Conservation (phyloP, 2,888 invertebrate genomes). For the Acanthosepion lycidas region DNA sequence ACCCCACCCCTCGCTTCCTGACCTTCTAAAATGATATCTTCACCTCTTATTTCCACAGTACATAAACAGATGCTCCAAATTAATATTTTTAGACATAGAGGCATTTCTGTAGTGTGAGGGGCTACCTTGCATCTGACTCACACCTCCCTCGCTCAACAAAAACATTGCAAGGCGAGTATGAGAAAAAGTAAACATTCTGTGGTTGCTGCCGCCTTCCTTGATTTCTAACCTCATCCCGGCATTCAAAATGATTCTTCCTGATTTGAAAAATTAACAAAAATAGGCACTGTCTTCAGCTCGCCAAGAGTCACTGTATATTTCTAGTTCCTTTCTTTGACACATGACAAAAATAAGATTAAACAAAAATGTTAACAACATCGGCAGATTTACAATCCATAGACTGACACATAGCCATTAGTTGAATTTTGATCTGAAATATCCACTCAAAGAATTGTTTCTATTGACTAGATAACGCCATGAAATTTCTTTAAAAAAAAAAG, state of each 20-base stretch:
- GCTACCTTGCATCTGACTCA: neutral
- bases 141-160: neutral
- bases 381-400: too few relatives aligned
- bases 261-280: neutral
- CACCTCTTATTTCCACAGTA: neutral
- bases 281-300: neutral
- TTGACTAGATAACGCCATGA: too few relatives aligned
- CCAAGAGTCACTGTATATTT: neutral
- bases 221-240: neutral
- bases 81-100: neutral
- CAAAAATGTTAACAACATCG: too few relatives aligned
- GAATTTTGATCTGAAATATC: too few relatives aligned
- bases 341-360: too few relatives aligned
- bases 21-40: neutral
- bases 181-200: neutral
- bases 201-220: too few relatives aligned
- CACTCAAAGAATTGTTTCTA: too few relatives aligned
- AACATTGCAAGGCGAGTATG: neutral
- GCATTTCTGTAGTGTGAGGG: neutral
- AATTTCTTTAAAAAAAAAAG: too few relatives aligned
- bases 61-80: constrained; percentile 20
- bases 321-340: too few relatives aligned
- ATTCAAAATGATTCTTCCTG: neutral
- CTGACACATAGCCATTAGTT: too few relatives aligned
- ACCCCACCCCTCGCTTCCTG: neutral